Conservation (phyloP, 2,888 invertebrate genomes). For the Hirtodrosophila trivittata region DNA sequence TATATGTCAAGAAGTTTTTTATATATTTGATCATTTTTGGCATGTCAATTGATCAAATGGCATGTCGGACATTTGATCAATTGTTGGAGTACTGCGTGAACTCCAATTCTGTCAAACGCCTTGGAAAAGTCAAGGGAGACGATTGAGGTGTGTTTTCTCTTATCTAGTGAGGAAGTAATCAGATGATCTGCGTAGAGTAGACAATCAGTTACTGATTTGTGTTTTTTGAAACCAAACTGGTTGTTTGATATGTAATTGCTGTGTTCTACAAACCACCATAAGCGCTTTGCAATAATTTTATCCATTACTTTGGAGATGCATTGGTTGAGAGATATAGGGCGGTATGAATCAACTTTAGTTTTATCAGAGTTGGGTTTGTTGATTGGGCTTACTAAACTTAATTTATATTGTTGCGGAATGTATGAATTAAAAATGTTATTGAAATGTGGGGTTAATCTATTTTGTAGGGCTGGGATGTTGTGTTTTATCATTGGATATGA, state of each 20-base stretch:
- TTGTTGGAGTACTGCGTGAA: constrained; percentile 11
- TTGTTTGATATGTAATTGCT: background rate
- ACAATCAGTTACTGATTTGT: constrained; percentile 10
- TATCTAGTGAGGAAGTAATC: constrained; percentile 10
- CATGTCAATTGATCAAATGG: too few relatives aligned
- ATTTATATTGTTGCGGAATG: constrained; percentile 33
- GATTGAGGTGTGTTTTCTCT: constrained; percentile 18
- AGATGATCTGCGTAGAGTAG: constrained; percentile 30
- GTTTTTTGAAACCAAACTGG: constrained; percentile 12
- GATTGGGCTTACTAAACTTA: constrained; percentile 26
- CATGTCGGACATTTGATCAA: background rate
- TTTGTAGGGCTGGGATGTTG: background rate
- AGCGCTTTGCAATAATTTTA: constrained; percentile 28
- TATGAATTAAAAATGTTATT: background rate
- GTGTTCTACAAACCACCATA: constrained; percentile 21
- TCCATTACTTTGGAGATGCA: constrained; percentile 35
- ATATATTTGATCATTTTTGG: constrained; percentile 14
- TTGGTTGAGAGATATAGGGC: constrained; percentile 46
- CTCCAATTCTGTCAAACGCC: constrained; percentile 19
- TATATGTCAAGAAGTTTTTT: constrained; percentile 12
- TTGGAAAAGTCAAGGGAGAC: constrained; percentile 26
- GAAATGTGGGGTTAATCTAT: background rate
- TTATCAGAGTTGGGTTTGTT: constrained; percentile 33
- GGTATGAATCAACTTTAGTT: constrained; percentile 30
- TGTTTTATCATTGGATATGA: too few relatives aligned